Conservation (phyloP, 92 coral and sea anemone species). For the Epizoanthus illoricatus region DNA sequence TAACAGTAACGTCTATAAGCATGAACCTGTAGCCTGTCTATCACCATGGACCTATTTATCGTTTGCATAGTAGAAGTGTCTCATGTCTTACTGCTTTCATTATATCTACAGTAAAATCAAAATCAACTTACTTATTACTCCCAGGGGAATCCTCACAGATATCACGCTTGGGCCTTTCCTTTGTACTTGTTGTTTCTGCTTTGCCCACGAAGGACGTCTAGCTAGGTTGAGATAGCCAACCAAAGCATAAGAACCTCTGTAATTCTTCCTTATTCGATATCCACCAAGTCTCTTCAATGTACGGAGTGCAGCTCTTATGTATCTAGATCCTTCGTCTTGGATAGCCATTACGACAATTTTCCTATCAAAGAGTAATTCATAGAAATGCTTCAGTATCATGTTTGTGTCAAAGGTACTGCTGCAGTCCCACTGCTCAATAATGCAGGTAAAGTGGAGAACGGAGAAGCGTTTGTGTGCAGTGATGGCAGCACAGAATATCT, state of each 20-base stretch:
- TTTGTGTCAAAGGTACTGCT: too few relatives aligned
- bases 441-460: too few relatives aligned
- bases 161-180: conserved; percentile 8
- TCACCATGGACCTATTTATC: too few relatives aligned
- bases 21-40: too few relatives aligned
- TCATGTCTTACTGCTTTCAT: too few relatives aligned
- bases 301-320: conserved; percentile 11
- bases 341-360: conserved; percentile 26
- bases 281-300: conserved; percentile 18
- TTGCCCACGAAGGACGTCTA: conserved; percentile 28
- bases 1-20: too few relatives aligned
- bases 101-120: neutral
- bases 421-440: too few relatives aligned
- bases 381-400: too few relatives aligned
- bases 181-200: neutral
- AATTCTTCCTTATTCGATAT: conserved; percentile 29
- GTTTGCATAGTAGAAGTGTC: too few relatives aligned
- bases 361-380: neutral
- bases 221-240: conserved; percentile 21
- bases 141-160: conserved; percentile 24
- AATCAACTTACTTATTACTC: conserved; percentile 30
- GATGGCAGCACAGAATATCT: too few relatives aligned
- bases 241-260: conserved; percentile 19
- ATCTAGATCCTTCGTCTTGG: conserved; percentile 21
- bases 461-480: too few relatives aligned